These are phyloP conservation scores for Falco peregrinus DNA, from an alignment of 2,797 vertebrate species.

Conservation along the genomic window DNA sequence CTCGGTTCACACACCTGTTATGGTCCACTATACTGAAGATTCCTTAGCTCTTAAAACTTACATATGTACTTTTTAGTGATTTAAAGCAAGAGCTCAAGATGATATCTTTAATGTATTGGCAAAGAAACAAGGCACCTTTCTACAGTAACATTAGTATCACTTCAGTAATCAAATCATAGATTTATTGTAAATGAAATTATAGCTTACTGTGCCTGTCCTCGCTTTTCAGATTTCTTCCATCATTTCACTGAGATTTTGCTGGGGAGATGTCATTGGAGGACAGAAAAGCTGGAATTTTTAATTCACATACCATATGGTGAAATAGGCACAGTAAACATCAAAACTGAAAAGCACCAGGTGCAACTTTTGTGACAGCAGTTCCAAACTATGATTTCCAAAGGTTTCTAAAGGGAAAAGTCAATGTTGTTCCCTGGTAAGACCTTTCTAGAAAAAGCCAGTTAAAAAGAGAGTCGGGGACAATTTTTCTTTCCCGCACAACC, in stretches of 20 bases:
- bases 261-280: neutral
- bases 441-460: neutral
- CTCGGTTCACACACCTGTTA: rapidly evolving
- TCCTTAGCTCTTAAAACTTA: neutral
- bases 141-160: neutral
- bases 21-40: neutral
- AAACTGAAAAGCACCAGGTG: neutral
- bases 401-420: neutral
- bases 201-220: neutral
- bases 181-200: neutral
- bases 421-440: neutral
- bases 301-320: neutral
- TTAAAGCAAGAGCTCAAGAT: neutral
- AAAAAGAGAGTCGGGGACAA: neutral
- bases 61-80: neutral
- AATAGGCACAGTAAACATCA: neutral
- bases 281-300: neutral
- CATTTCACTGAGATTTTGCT: neutral
- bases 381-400: neutral
- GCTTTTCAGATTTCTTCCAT: neutral
- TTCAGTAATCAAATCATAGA: neutral
- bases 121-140: neutral
- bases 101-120: neutral
- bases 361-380: neutral
- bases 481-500: neutral